Evolutionary conservation across 1,140 invertebrate genomes (phyloP), one percentile per base, ranked within the genome.

Genomic region (Drosophila lini): DNA sequence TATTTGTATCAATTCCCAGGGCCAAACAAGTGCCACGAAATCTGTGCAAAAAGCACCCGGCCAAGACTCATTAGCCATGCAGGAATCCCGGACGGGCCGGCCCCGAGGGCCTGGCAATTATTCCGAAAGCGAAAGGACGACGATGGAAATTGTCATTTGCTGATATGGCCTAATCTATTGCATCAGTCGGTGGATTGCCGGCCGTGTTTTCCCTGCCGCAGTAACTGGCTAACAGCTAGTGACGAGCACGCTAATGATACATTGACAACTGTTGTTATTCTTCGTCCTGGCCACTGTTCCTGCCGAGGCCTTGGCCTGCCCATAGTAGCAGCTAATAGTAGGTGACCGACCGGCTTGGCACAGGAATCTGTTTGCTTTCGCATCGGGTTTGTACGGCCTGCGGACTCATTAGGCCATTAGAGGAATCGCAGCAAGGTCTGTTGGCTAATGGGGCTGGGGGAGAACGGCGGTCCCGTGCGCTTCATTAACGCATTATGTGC

Each of bases 201-300:
- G 64, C 41, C 50, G 10, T 67, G 63, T 52, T 47, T 32, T 8
- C n/a, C 38, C n/a, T 22, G 44, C 60, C 45, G 22, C 55, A 47
- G 48, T 69, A 65, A 53, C 62, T 67, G 45, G 65, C 61, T 65
- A 32, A 53, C 44, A 48, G 56, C 32, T 34, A 58, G 31, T 52
- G 36, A 61, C 53, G 62, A 50, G 56, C 59, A 53, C 64, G 81
- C 74, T 85, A 85, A 85, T 85, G 81, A 85, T 74, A 85, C 78
- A 82, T 79, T 83, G 65, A 74, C 82, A 78, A 79, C 81, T 81
- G 81, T 69, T 86, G 74, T 81, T 67, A 71, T 86, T 81, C 47
- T 55, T 55, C 13, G 15, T 59, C 42, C 41, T 10, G 25, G 16
- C 15, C 52, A 25, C 22, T 13, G 32, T 40, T 47, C 44, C 38